These are phyloP conservation scores for Isurus oxyrinchus DNA, from an alignment of 2,113 vertebrate genomes.

Conservation along the genomic window DNA sequence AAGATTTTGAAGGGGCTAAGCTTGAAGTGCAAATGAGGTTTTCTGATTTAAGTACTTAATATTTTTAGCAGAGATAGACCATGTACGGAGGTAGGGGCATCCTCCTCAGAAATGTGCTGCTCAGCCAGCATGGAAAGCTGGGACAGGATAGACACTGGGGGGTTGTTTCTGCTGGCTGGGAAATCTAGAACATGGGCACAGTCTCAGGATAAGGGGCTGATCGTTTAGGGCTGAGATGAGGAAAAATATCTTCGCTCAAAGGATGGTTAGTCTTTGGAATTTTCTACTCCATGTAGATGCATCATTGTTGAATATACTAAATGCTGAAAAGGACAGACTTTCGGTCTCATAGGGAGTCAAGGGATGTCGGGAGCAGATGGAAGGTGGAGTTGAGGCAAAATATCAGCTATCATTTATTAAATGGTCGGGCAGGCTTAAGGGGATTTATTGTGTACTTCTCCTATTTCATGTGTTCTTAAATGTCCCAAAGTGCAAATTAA, in stretches of 20 bases:
- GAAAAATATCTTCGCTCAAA: neutral
- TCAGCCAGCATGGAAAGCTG: too few species aligned
- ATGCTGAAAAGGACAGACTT: neutral
- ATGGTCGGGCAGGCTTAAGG: neutral
- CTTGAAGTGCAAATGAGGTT: too few species aligned
- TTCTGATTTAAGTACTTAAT: too few species aligned
- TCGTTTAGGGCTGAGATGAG: neutral
- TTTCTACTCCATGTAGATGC: neutral
- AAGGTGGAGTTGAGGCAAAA: neutral
- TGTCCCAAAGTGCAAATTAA: neutral
- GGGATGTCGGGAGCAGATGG: neutral
- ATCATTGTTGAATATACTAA: neutral
- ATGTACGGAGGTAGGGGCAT: too few species aligned
- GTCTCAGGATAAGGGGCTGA: neutral
- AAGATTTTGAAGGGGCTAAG: neutral
- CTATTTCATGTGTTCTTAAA: too few species aligned
- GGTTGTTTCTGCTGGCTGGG: neutral
- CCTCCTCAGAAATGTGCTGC: too few species aligned
- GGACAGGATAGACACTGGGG: neutral
- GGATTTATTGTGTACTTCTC: too few species aligned
- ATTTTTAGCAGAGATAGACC: too few species aligned
- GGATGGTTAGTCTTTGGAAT: neutral
- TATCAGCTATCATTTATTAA: neutral
- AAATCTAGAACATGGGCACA: neutral
- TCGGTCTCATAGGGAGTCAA: neutral